Evolutionary conservation across 2,797 vertebrate genomes (phyloP), one percentile per base, ranked within the genome.

Genomic region (Phalloptychus januarius): DNA sequence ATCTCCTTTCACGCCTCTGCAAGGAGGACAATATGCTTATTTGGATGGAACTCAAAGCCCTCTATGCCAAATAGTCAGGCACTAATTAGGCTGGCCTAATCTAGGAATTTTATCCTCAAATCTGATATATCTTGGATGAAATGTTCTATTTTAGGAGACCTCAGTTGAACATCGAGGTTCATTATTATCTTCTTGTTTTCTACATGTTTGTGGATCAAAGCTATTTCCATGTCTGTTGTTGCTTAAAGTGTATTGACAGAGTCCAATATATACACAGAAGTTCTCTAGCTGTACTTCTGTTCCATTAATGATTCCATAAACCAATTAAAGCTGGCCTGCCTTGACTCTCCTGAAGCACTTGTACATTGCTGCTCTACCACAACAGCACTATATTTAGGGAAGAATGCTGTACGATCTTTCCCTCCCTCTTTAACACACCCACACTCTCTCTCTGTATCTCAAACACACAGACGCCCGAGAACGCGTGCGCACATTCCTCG

Each of bases 171-270:
- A 93, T 79, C 84, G 87, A 90, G 90, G 75, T 93, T 93, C 91
- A 91, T 94, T 93, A 94, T 90, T 87, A 90, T 90, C 90, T 90
- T 67, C 90, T 93, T 92, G 91, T 93, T 92, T 93, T 92, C 90
- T 90, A 92, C 94, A 94, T 91, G 90, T 93, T 92, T 93, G 91
- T 93, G 91, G 91, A 95, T 94, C 92, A 93, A 93, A 94, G 92
- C 91, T 90, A 79, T 82, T 90, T 87, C 86, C 73, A 75, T 72
- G 88, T 92, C 89, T 93, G 90, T 91, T 89, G 90, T 93, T 94
- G 91, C 92, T 93, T 91, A 90, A 93, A 91, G 91, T 86, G 80
- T 85, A 93, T 46, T 86, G 91, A 92, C 88, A 89, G 81, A 78
- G 83, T 89, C 90, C 88, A 84, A 88, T 31, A 86, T n/a, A 86